A percentile compares a stretch with the other conserved stretches of the same genome.
These are phyloP conservation scores for Cosmia trapezina DNA, from an alignment of 2,888 invertebrate genomes.

Conservation along the genomic window DNA sequence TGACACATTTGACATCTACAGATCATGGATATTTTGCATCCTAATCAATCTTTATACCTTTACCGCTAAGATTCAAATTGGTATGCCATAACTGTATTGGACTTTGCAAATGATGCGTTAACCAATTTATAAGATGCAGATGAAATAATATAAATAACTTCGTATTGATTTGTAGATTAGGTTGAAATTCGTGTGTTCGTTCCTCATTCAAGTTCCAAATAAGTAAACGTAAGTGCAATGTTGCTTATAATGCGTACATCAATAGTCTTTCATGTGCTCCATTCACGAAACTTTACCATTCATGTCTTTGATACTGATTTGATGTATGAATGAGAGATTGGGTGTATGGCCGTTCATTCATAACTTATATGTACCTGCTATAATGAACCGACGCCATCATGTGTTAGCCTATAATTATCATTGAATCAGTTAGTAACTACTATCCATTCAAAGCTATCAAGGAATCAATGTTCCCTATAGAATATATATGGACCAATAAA, in stretches of 20 bases:
- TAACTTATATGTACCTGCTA: constrained; percentile 49
- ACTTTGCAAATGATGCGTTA: constrained; percentile 36
- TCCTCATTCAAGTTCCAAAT: constrained; percentile 5
- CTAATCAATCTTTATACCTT: constrained; percentile 20
- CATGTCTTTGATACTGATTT: constrained; percentile 74
- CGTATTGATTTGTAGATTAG: constrained; percentile 14
- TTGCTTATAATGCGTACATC: constrained; percentile 71
- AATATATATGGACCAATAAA: not conserved
- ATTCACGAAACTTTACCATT: constrained; percentile 82
- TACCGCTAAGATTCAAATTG: constrained; percentile 46
- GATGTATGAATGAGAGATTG: constrained; percentile 69
- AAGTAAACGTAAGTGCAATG: constrained; percentile 51
- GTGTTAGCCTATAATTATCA: constrained; percentile 33
- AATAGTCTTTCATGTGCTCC: constrained; percentile 79
- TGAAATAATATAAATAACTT: constrained; percentile 19
- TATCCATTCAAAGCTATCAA: constrained; percentile 3
- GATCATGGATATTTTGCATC: constrained; percentile 21
- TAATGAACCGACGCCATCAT: constrained; percentile 48
- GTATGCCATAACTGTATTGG: constrained; percentile 7
- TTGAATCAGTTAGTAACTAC: constrained; percentile 20
- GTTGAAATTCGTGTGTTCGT: constrained; percentile 38
- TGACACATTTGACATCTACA: constrained; percentile 68
- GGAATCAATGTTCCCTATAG: not conserved
- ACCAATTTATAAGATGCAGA: constrained; percentile 40
- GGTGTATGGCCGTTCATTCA: constrained; percentile 68